phyloP scores from a whole-genome alignment of 64 coral and sea anemone species.

The Dendrophyllia cribrosa region DNA sequence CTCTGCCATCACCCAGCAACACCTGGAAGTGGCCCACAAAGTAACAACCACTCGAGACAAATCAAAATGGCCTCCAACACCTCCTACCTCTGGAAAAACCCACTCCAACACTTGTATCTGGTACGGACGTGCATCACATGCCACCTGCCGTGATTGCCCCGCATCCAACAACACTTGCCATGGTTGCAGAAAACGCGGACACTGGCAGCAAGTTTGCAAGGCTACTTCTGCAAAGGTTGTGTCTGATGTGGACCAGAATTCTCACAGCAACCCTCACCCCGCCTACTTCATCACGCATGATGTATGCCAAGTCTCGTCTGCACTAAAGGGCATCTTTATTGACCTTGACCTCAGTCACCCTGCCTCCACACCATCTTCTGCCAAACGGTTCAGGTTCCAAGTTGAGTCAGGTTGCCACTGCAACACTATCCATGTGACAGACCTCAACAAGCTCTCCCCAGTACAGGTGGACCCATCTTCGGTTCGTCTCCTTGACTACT shows the following conservation, averaged over 20 bases:
- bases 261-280: not conserved
- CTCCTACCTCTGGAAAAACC: not conserved
- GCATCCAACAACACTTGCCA: constrained; percentile 37
- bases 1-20: constrained; percentile 22
- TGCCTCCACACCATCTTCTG: too few relatives aligned
- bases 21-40: constrained; percentile 32
- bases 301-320: not conserved
- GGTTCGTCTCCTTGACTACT: too few relatives aligned
- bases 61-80: not conserved
- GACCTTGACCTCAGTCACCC: not conserved
- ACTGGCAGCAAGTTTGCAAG: too few relatives aligned
- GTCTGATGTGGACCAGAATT: not conserved
- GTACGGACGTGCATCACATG: constrained; percentile 17
- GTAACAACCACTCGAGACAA: constrained; percentile 6
- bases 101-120: not conserved
- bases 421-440: too few relatives aligned
- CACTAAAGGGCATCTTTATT: not conserved
- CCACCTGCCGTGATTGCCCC: constrained; percentile 1
- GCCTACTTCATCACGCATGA: not conserved
- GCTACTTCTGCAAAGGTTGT: constrained; percentile 25
- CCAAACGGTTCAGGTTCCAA: too few relatives aligned
- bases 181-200: constrained; percentile 23
- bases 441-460: too few relatives aligned
- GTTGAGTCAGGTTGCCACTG: too few relatives aligned
- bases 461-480: not conserved